A percentile compares a stretch with the other conserved stretches of the same genome.
These are phyloP conservation scores for Rhagologus leucostigma DNA, from an alignment of 2,113 vertebrate genomes.

Conservation along the genomic window DNA sequence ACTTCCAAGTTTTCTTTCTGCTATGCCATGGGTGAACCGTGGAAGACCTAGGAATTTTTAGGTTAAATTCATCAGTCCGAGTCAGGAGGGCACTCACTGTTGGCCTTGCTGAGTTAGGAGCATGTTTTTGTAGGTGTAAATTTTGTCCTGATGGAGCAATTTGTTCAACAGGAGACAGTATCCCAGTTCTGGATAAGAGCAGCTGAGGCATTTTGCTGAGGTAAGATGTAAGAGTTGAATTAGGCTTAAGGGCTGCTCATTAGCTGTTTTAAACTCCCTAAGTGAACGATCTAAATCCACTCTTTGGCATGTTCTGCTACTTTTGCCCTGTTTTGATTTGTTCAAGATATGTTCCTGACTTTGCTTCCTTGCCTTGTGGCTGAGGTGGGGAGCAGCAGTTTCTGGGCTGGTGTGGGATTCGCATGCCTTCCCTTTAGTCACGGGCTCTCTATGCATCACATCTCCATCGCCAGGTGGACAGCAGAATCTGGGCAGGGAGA, in stretches of 20 bases:
- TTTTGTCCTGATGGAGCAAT: not conserved
- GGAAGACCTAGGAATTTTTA: not conserved
- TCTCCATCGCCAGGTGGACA: not conserved
- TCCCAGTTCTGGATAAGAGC: not conserved
- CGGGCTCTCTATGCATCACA: accelerated
- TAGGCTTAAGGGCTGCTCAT: not conserved
- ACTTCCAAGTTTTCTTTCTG: not conserved
- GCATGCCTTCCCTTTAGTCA: accelerated
- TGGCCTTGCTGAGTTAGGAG: not conserved
- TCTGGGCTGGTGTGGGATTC: not conserved
- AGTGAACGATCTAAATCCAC: not conserved
- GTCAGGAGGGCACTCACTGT: not conserved
- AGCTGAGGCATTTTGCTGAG: not conserved
- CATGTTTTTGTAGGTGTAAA: not conserved
- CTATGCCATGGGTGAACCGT: not conserved
- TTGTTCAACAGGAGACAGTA: not conserved
- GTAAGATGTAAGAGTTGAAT: not conserved
- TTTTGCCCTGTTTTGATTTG: not conserved
- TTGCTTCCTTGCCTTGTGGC: not conserved
- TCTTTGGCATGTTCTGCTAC: not conserved
- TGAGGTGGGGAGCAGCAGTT: not conserved
- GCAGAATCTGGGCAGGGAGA: not conserved
- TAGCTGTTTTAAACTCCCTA: not conserved
- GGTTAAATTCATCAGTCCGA: not conserved
- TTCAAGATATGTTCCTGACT: not conserved